Base-by-base conservation (phyloP, 2,113 vertebrate genomes). In the Scopus umbretta region DNA sequence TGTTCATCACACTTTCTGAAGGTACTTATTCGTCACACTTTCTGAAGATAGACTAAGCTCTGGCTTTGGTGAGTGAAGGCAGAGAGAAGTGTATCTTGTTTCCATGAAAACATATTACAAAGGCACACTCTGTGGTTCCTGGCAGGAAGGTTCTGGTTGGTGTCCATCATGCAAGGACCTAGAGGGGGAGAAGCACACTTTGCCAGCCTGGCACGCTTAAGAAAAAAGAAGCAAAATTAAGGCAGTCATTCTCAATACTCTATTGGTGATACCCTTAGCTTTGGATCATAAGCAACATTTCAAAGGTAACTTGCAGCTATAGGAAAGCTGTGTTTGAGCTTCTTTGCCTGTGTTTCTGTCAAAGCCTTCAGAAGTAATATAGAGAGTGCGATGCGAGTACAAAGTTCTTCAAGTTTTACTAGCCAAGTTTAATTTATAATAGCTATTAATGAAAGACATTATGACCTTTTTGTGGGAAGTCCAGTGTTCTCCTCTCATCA, bases 81-180 rank as follows among this genome's bases (percentile, higher is more conserved):
- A 19, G 3, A 40, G 38, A 55, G 36, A 45, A 11, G 7, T 52
- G 5, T 47, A 22, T 20, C 47, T 73, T 29, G 7, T 53, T 76
- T 68, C 71, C 38, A 30, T 16, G n/a, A 68, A 61, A 70, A 43
- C 22, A 29, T 36, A 5, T 30, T 25, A 36, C 4, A 23, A 53
- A 34, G 45, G 22, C 53, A 23, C 40, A 29, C 7, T 34, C 6
- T 5, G 1, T 1, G 1, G 53, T 4, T 73, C 11, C 25, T 49
- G 47, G n/a, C 19, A 53, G 19, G 40, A 53, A 26, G 11, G 45
- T 34, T 61, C 32, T 56, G 22, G 22, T 19, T 13, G 11, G 16
- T 10, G 5, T 30, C 29, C 29, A 11, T 13, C 45, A 8, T 2
- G 23, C 66, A 34, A 38, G 59, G 73, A 26, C 38, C 26, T n/a